Evolutionary conservation across 2,888 invertebrate species (phyloP), one percentile per base, ranked within the genome.

Genomic region (Subacronicta megacephala): DNA sequence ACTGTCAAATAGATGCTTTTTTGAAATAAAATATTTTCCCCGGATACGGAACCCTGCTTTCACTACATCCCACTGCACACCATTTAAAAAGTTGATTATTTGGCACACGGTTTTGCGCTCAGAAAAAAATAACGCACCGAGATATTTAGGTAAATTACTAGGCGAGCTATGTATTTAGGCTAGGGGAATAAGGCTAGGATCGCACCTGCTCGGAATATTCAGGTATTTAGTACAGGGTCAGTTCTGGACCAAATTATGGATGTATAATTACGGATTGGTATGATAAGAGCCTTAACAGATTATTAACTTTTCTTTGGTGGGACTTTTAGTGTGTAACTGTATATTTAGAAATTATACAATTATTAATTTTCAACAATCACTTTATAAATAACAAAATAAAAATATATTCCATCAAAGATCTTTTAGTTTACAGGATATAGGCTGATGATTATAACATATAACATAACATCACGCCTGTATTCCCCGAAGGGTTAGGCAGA

Each of bases 81-180:
- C 18, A 41, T 62, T 55, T 44, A 51, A 63, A 50, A 44, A 18
- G 37, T n/a, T 29, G 52, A 73, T 63, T 67, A 74, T 77, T 77
- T 82, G 77, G 81, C 80, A 78, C 79, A 66, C 55, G 43, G 29
- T 45, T 38, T 41, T 33, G 40, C 41, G 49, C 20, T 23, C 45
- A 56, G 50, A 69, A 44, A 65, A 62, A 74, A 51, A 55, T 68
- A 68, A 70, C 71, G 61, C 62, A 75, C 64, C 35, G 44, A 78
- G 75, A 80, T 80, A 82, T 81, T 81, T 83, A 73, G 80, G 83
- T 81, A 80, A 81, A 82, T 77, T 75, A 65, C 75, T 64, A 58
- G 52, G 44, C 61, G 50, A 40, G 26, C 29, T 56, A 26, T 65
- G 58, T 65, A 64, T 75, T 77, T 67, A 54, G 50, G 38, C 43